These are phyloP conservation scores for Malacosoma neustria DNA, from an alignment of 2,888 invertebrate species.

Conservation along the genomic window DNA sequence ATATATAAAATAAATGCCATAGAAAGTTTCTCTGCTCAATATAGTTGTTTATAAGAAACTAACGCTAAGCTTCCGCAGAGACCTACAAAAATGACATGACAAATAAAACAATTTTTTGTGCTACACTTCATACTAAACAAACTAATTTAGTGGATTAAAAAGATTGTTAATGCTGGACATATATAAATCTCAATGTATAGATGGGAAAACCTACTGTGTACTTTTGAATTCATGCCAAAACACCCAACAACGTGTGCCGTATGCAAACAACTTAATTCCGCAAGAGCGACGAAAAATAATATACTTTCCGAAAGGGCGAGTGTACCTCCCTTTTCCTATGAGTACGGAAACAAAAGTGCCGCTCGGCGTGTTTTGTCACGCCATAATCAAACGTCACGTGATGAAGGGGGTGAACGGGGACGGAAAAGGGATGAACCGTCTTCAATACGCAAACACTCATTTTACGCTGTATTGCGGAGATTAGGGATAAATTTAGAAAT, in stretches of 20 bases:
- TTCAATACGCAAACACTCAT: constrained; percentile 29
- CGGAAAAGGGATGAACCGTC: constrained; percentile 10
- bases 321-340: neutral
- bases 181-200: too few relatives aligned
- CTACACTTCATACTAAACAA: too few relatives aligned
- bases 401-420: constrained; percentile 23
- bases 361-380: constrained; percentile 48
- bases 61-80: too few relatives aligned
- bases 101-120: too few relatives aligned
- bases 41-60: too few relatives aligned
- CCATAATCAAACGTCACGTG: constrained; percentile 25
- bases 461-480: constrained; percentile 23
- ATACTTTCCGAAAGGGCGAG: neutral
- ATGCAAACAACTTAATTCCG: neutral
- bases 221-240: too few relatives aligned
- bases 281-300: neutral
- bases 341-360: constrained; percentile 28
- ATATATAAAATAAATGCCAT: too few relatives aligned
- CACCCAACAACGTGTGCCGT: neutral
- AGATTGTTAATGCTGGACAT: too few relatives aligned
- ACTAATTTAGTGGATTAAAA: too few relatives aligned
- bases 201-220: too few relatives aligned
- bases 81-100: too few relatives aligned
- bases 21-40: too few relatives aligned
- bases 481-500: constrained; percentile 29